A percentile compares a stretch with the other conserved stretches of the same genome.
Evolutionary conservation across 2,113 vertebrate species (phyloP).

Genomic region (Ciconia maguari): DNA sequence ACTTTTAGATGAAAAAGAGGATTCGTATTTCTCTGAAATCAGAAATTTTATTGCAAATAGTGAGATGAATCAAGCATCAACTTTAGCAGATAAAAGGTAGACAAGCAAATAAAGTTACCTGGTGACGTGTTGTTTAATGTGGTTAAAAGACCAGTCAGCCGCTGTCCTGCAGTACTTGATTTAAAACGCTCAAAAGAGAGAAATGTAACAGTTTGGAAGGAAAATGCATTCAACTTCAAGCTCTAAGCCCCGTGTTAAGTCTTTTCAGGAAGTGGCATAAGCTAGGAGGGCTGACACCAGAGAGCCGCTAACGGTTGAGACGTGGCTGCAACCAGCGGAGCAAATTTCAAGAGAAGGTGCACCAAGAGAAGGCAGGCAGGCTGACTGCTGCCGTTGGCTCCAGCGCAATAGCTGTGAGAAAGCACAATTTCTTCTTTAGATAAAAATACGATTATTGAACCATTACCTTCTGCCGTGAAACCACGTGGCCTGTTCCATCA

Average conservation of each 20-base stretch:
- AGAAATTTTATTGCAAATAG: slow-evolving; percentile 99
- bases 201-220: not conserved
- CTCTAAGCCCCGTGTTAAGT: not conserved
- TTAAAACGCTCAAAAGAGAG: not conserved
- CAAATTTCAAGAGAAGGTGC: not conserved
- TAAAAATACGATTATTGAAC: not conserved
- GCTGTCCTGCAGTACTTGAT: not conserved
- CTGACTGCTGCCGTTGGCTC: not conserved
- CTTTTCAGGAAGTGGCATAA: not conserved
- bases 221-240: not conserved
- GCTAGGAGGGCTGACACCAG: not conserved
- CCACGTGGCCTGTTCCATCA: not conserved
- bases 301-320: too few species aligned
- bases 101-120: not conserved
- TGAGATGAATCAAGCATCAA: slow-evolving; percentile 89
- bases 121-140: not conserved
- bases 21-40: slow-evolving; percentile 99
- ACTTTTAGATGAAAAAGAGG: slow-evolving; percentile 99
- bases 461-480: not conserved
- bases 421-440: not conserved
- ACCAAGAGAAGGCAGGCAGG: not conserved
- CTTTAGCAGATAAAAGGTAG: slow-evolving; percentile 92
- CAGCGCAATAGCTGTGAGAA: not conserved
- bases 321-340: not conserved
- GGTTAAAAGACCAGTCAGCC: not conserved